Conservation (phyloP, 1,140 invertebrate genomes). For the Lasaia peninsularis region DNA sequence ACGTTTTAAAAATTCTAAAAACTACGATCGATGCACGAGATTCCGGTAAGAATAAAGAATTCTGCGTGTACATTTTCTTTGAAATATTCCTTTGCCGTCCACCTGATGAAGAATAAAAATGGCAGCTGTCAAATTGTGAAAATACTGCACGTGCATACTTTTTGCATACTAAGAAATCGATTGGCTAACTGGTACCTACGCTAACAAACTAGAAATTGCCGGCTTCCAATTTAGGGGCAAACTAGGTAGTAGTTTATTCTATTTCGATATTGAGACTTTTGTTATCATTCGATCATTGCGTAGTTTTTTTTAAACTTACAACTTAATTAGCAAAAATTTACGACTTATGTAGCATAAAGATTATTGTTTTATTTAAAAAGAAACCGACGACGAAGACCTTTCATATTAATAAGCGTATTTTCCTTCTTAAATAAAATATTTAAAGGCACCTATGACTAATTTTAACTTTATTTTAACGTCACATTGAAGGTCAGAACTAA, state of each 20-base stretch:
- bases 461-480: too few relatives aligned
- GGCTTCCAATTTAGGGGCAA: neutral
- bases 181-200: neutral
- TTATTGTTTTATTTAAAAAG: too few relatives aligned
- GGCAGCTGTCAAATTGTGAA: constrained; percentile 12
- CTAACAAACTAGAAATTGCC: neutral
- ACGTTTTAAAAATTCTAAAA: constrained; percentile 10
- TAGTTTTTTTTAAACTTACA: neutral
- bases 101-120: constrained; percentile 5
- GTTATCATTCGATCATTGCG: neutral
- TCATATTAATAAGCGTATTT: too few relatives aligned
- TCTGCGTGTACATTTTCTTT: constrained; percentile 6
- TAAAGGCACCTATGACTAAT: too few relatives aligned
- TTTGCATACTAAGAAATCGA: constrained; percentile 10
- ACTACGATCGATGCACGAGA: constrained; percentile 6
- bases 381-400: too few relatives aligned
- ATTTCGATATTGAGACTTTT: neutral
- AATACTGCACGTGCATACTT: neutral
- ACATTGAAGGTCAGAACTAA: too few relatives aligned
- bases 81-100: constrained; percentile 8
- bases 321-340: neutral
- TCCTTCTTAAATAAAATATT: too few relatives aligned
- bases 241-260: neutral
- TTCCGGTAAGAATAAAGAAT: constrained; percentile 8
- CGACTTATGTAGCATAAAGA: neutral